Evolutionary conservation across 2,113 vertebrate species (phyloP), one percentile per base, ranked within the genome.

Genomic region (Setophaga coronata): DNA sequence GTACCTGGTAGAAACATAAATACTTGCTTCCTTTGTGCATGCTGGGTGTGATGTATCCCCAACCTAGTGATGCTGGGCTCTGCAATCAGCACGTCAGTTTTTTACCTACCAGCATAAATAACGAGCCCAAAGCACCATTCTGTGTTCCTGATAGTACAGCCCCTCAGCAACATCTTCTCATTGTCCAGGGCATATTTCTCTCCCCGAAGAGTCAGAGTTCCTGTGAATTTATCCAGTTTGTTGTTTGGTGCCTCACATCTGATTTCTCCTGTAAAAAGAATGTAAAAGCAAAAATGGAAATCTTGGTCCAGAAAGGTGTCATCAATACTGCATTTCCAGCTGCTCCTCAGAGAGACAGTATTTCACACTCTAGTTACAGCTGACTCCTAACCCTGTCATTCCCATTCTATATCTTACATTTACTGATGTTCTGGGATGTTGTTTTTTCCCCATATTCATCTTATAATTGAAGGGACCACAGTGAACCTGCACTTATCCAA

Each of bases 121-220:
- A 99, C 99, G 0, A 99, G 97, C 15, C 99, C 99, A 23, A 98
- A 99, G 97, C 99, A 99, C 99, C 99, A 99, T 7, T 99, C 99
- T 0, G 99, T 99, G 97, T 99, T 99, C 93, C 99, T 98, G 74
- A 99, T 97, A 0, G 98, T 98, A 67, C 99, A 99, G 78, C 99
- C 99, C 65, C 99, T 96, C 47, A 99, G 98, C 93, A 99, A 97
- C 84, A 99, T 97, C 97, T 98, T 99, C 78, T 99, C 99, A 4
- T 99, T 98, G 96, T 99, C 98, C 97, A 99, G 92, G 40, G 98
- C 26, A 40, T 98, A 98, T 6, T 89, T 98, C 45, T 98, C 93
- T 36, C 95, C 97, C 10, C 91, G 53, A 81, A 98, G 95, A n/a
- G 51, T 97, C 93, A 99, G 97, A 17, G 97, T 98, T 50, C 99